A percentile compares a stretch with the other conserved stretches of the same genome.
phyloP scores from a whole-genome alignment of 2,113 vertebrate genomes.

The Hippocampus mohnikei region DNA sequence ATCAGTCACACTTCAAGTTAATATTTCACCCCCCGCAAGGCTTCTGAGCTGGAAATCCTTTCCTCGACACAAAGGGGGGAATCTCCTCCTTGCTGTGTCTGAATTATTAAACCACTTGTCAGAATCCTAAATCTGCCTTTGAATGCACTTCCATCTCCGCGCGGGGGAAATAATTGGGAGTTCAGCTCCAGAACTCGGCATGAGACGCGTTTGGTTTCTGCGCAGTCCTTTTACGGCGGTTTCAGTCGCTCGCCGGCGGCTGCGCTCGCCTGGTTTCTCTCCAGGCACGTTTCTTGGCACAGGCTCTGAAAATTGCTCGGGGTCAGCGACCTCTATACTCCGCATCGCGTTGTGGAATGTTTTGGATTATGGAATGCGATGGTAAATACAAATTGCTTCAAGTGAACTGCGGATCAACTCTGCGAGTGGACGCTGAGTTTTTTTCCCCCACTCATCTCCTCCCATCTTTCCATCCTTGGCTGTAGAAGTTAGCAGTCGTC shows the following conservation, averaged over 20 bases:
- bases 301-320: neutral
- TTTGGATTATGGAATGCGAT: no score
- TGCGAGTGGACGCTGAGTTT: neutral
- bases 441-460: neutral
- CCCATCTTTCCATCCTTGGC: slow-evolving; percentile 11
- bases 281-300: neutral
- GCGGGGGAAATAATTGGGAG: neutral
- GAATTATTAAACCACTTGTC: slow-evolving; percentile 34
- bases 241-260: neutral
- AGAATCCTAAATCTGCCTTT: slow-evolving; percentile 20
- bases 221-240: neutral
- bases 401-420: neutral
- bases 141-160: neutral
- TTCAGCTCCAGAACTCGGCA: no score
- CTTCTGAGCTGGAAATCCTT: slow-evolving; percentile 17
- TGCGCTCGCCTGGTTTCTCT: neutral
- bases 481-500: neutral
- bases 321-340: neutral
- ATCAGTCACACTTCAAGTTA: slow-evolving; percentile 24
- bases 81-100: slow-evolving; percentile 17
- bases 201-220: neutral
- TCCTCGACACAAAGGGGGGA: slow-evolving; percentile 13
- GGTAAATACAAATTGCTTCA: neutral
- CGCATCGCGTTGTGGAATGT: no score
- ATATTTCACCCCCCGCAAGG: slow-evolving; percentile 15